Conservation (phyloP, 2,888 invertebrate genomes). For the Rotaria sp. region DNA sequence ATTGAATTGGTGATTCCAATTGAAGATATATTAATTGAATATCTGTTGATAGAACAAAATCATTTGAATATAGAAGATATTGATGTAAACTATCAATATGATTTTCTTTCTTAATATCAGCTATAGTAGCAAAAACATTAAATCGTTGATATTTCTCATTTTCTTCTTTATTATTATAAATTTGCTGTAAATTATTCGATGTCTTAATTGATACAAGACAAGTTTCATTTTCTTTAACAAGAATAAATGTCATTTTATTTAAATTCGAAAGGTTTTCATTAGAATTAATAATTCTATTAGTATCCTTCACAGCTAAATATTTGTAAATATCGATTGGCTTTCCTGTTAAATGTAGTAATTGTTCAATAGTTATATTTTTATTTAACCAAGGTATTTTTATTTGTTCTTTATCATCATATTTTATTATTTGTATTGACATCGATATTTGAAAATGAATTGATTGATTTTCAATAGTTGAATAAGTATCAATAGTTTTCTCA, state of each 20-base stretch:
- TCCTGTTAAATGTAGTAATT: not conserved
- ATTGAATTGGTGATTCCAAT: not conserved
- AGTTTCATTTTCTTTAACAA: constrained; percentile 19
- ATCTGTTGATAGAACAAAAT: not conserved
- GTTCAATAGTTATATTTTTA: not conserved
- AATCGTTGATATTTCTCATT: not conserved
- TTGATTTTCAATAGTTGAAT: not conserved
- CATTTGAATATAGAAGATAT: not conserved
- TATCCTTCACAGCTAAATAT: not conserved
- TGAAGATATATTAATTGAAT: not conserved
- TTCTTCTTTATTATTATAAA: not conserved
- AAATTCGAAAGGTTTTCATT: not conserved
- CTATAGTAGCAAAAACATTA: not conserved
- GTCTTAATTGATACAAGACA: not conserved
- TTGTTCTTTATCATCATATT: too few species aligned
- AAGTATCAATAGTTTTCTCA: not conserved
- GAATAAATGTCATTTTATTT: not conserved
- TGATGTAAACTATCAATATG: not conserved
- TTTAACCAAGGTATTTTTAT: not conserved
- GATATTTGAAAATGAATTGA: not conserved
- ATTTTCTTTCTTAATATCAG: not conserved
- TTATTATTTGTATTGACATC: not conserved
- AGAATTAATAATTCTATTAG: not conserved
- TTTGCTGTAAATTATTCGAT: not conserved
- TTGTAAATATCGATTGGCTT: not conserved